Evolutionary conservation across 1,140 invertebrate genomes (phyloP).

Genomic region (Zaprionus nigranus): DNA sequence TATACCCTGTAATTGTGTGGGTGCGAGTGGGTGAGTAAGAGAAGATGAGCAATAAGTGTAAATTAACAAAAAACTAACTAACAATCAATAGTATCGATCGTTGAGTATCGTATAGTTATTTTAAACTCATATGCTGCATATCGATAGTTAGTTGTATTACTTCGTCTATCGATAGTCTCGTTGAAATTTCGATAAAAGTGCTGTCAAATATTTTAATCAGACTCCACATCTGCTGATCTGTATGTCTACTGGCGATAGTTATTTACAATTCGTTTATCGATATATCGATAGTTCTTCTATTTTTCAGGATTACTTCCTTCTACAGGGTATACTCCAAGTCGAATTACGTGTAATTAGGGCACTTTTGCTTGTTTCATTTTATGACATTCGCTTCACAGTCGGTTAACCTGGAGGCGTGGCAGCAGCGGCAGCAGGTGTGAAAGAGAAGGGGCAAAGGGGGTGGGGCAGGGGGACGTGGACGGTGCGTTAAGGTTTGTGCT

Average conservation of each 20-base stretch:
- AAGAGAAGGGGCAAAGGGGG: background rate
- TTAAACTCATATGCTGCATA: no score
- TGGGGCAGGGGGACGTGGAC: background rate
- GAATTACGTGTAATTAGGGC: background rate
- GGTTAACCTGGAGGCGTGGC: constrained; percentile 18
- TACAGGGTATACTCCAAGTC: background rate
- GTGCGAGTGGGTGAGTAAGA: background rate
- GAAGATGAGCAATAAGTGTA: background rate
- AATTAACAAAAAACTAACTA: background rate
- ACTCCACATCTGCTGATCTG: no score
- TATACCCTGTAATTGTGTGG: background rate
- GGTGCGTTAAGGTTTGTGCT: background rate
- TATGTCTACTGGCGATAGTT: no score
- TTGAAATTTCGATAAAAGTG: no score
- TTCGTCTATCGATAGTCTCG: no score
- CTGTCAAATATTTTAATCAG: no score
- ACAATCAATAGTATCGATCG: background rate
- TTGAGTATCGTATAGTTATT: no score
- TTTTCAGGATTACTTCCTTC: no score
- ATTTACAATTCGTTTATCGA: background rate
- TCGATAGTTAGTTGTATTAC: no score
- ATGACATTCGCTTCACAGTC: constrained; percentile 41
- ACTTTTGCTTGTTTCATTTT: constrained; percentile 21
- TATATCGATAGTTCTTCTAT: background rate
- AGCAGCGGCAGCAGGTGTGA: background rate